Conservation (phyloP, 2,113 vertebrate species). For the Burhinus bistriatus region DNA sequence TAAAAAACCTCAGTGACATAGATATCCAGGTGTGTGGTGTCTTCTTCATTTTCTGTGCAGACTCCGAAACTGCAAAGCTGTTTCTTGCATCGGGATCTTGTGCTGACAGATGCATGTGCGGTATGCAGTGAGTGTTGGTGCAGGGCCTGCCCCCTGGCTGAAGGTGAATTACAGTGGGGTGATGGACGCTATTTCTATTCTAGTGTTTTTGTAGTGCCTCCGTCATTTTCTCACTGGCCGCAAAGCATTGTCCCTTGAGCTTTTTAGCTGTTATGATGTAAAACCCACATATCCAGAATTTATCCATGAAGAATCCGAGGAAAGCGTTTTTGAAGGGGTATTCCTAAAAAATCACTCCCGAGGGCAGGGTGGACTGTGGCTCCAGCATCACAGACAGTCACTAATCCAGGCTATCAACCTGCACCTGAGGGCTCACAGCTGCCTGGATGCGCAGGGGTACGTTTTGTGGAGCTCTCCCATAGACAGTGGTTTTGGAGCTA, state of each 20-base stretch:
- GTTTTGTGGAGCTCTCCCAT: not conserved
- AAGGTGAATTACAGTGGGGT: not conserved
- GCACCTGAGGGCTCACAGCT: not conserved
- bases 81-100: rapidly evolving
- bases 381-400: rapidly evolving
- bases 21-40: not conserved
- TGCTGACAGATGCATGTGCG: not conserved
- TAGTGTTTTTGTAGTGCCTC: not conserved
- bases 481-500: not conserved
- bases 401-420: not conserved
- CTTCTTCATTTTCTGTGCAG: not conserved
- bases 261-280: not conserved
- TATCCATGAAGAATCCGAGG: not conserved
- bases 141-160: too few relatives aligned
- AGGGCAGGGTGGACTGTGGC: too few relatives aligned
- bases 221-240: not conserved
- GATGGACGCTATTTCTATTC: rapidly evolving
- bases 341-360: not conserved
- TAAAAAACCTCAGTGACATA: not conserved
- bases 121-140: rapidly evolving
- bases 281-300: not conserved
- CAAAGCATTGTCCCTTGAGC: not conserved
- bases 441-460: rapidly evolving
- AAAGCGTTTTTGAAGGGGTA: not conserved
- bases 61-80: not conserved